Conservation (phyloP, 2,797 vertebrate genomes). For the Brachyalestes nurse region DNA sequence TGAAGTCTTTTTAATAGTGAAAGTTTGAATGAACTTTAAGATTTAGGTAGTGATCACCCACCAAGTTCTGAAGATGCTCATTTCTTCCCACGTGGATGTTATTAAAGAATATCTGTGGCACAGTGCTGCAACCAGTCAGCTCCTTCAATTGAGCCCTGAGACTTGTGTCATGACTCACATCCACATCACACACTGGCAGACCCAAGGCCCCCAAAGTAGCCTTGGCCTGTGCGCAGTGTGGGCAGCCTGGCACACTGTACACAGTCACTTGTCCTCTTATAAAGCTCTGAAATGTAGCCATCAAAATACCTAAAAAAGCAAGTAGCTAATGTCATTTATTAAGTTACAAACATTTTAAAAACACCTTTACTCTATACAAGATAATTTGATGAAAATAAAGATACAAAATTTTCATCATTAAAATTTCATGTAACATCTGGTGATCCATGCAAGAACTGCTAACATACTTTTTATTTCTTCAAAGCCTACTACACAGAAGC, state of each 20-base stretch:
- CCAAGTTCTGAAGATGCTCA: conserved; percentile 76
- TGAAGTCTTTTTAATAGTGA: not conserved
- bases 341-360: too few species aligned
- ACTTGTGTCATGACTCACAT: conserved; percentile 69
- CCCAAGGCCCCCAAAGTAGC: conserved; percentile 68
- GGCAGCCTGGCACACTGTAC: conserved; percentile 78
- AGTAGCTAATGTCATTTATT: not conserved
- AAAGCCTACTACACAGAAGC: too few species aligned
- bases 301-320: conserved; percentile 59
- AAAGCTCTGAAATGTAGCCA: conserved; percentile 66
- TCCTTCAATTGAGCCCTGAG: conserved; percentile 69
- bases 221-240: conserved; percentile 78
- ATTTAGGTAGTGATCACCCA: conserved; percentile 50
- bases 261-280: conserved; percentile 73
- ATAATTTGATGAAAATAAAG: too few species aligned
- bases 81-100: conserved; percentile 74
- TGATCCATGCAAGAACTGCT: not conserved
- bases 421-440: not conserved
- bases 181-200: conserved; percentile 71
- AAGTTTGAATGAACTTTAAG: not conserved
- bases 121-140: conserved; percentile 72
- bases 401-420: not conserved
- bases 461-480: not conserved
- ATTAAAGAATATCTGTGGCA: conserved; percentile 84
- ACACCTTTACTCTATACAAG: too few species aligned